Conservation (phyloP, 2,888 invertebrate genomes). For the Polymixis flavicincta region DNA sequence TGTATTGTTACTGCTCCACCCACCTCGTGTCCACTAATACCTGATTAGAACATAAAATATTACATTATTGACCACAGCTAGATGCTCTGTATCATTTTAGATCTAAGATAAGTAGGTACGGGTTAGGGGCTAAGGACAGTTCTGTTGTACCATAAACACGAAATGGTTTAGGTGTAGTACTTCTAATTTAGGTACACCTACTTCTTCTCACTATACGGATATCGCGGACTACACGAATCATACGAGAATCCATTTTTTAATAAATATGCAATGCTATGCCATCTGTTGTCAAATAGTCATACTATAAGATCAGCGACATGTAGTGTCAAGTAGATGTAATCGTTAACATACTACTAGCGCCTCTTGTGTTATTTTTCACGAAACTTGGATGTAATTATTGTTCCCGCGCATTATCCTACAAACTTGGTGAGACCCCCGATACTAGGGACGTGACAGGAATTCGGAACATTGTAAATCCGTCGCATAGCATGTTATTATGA, state of each 20-base stretch:
- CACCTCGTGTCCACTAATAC: conserved; percentile 58
- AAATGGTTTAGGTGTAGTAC: background rate
- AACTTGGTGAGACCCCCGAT: conserved; percentile 62
- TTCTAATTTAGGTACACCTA: background rate
- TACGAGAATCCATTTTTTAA: background rate
- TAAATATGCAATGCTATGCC: background rate
- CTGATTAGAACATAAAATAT: conserved; percentile 66
- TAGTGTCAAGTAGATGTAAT: conserved; percentile 53
- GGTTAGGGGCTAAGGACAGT: conserved; percentile 11
- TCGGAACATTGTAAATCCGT: conserved; percentile 59
- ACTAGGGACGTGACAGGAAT: conserved; percentile 5
- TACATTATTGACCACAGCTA: conserved; percentile 53
- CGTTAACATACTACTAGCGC: conserved; percentile 45
- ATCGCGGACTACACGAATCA: background rate
- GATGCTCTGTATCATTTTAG: conserved; percentile 41
- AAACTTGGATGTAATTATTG: conserved; percentile 35
- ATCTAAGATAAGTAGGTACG: conserved; percentile 37
- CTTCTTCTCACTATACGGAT: background rate
- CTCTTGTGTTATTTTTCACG: conserved; percentile 37
- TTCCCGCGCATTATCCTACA: conserved; percentile 76
- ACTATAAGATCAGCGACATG: conserved; percentile 57
- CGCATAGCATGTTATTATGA: conserved; percentile 69
- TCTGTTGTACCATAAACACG: background rate
- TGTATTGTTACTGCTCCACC: conserved; percentile 62
- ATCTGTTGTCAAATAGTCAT: conserved; percentile 47